Evolutionary conservation across 1,140 invertebrate genomes (phyloP), one percentile per base, ranked within the genome.

Genomic region (Formica exsecta): DNA sequence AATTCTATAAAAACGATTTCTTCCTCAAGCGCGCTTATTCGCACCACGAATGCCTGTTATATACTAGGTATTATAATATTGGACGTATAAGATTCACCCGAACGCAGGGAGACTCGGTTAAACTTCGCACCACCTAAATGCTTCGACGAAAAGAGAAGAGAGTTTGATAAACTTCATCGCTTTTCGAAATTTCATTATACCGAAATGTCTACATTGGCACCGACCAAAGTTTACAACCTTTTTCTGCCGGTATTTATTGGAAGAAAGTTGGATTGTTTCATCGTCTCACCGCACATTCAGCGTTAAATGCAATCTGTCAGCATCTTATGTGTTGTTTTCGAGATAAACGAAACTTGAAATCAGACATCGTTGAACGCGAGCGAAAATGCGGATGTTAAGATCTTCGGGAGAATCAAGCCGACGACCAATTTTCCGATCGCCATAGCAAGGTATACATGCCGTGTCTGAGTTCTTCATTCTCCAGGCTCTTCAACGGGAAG

Each of bases 371-470:
- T n/a, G n/a, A 44, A 36, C 25, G 32, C 32, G 22, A 65, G n/a
- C n/a, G 29, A 79, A 8, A n/a, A 79, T 32, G 25, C 3, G 19
- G 41, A 74, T 0, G n/a, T 83, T 74, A 83, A 8, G n/a, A 32
- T 62, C 41, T 48, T n/a, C 68, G 68, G 5, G 25, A 32, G 11
- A 73, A 54, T 94, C 94, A 96, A 76, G 96, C 96, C 1, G 96
- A 96, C 13, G 96, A 96, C 97, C 97, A 97, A 93, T 97, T 95
- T 91, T 97, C 97, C 1, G 97, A 97, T 38, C 96, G 95, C 97
- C 97, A 98, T 25, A 98, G 93, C 41, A 98, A 92, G 79, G 97
- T 96, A 91, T 97, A 97, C 94, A 96, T 97, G 88, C 96, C 96
- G 57, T 97, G 96, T 64, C 94, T 95, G 13, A 96, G 92, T 90